These are phyloP conservation scores for Lycocerus yunnanus DNA, from an alignment of 2,888 invertebrate species.

Conservation along the genomic window DNA sequence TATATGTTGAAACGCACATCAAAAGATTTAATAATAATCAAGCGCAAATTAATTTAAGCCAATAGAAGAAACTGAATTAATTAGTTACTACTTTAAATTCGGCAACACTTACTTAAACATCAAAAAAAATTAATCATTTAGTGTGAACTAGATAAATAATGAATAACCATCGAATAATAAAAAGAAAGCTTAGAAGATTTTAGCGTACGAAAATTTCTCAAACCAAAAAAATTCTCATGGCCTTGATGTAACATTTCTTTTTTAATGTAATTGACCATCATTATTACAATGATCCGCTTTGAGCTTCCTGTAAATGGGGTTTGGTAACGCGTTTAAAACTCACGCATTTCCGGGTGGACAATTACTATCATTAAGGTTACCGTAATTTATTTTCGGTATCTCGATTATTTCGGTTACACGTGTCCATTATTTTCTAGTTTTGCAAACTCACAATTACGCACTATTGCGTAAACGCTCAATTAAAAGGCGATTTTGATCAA, in stretches of 20 bases:
- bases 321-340: constrained; percentile 3
- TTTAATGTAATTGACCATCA: neutral
- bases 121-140: neutral
- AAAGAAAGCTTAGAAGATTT: neutral
- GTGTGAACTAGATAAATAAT: constrained; percentile 3
- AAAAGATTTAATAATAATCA: neutral
- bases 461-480: constrained; percentile 18
- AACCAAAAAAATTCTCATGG: constrained; percentile 2
- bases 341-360: constrained; percentile 4
- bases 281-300: neutral
- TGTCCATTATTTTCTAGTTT: constrained; percentile 11
- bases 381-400: constrained; percentile 17
- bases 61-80: neutral
- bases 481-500: constrained; percentile 31
- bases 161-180: neutral
- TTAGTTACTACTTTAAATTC: neutral
- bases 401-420: constrained; percentile 6
- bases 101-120: neutral
- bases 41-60: neutral
- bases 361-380: constrained; percentile 26
- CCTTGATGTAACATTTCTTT: constrained; percentile 2
- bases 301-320: constrained; percentile 6
- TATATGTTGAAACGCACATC: neutral
- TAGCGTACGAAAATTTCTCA: neutral
- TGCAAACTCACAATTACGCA: constrained; percentile 19